Evolutionary conservation across 2,888 invertebrate species (phyloP).

Genomic region (Xanthostigma xanthostigma): DNA sequence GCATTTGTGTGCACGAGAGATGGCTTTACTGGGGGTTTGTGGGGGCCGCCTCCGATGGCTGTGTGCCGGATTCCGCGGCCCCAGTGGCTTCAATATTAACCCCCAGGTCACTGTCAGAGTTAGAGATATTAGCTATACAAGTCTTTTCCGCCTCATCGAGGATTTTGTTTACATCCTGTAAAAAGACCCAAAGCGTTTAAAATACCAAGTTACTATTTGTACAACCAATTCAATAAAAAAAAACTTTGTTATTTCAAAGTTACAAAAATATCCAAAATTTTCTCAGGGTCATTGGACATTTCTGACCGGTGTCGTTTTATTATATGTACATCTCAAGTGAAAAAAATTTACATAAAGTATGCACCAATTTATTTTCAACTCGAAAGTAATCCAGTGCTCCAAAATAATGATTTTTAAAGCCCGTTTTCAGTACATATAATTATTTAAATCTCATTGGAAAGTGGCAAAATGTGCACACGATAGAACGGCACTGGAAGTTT

Average conservation of each 20-base stretch:
- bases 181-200: constrained; percentile 23
- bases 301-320: too few relatives aligned
- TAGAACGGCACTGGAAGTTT: background rate
- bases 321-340: too few relatives aligned
- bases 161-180: constrained; percentile 34
- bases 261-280: background rate
- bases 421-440: background rate
- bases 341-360: too few relatives aligned
- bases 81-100: constrained; percentile 16
- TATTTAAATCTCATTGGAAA: background rate
- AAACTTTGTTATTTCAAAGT: background rate
- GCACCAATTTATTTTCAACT: too few relatives aligned
- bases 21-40: constrained; percentile 1
- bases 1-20: background rate
- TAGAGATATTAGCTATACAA: constrained; percentile 6
- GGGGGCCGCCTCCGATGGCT: constrained; percentile 1
- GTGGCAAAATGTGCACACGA: background rate
- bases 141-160: constrained; percentile 22
- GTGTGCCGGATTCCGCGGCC: background rate
- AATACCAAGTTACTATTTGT: background rate
- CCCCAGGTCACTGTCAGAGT: constrained; percentile 15
- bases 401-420: background rate
- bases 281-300: too few relatives aligned
- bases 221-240: background rate
- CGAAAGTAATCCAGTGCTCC: too few relatives aligned